Evolutionary conservation across 2,113 vertebrate genomes (phyloP).

Genomic region (crab-eating macaque (Macaca fascicularis)): T2T-MFA8v1.1 NC_088391.1:55185501-55186000

Average conservation of each 20-base stretch:
- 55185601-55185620: background rate
- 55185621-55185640: background rate
- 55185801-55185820: background rate
- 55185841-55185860: background rate
- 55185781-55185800: background rate
- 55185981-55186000: background rate
- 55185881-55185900: background rate
- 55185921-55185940: background rate
- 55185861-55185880: background rate
- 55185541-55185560: background rate
- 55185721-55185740: background rate
- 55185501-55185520: background rate
- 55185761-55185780: background rate
- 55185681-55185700: background rate
- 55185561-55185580: background rate
- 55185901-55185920: background rate
- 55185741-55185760: slow-evolving; percentile 5
- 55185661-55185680: background rate
- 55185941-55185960: background rate
- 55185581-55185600: background rate
- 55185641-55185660: background rate
- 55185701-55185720: background rate
- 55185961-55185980: background rate
- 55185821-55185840: background rate
- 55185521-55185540: background rate